Base-by-base conservation (phyloP, 2,113 vertebrate species). In the Heterocephalus glaber region DNA sequence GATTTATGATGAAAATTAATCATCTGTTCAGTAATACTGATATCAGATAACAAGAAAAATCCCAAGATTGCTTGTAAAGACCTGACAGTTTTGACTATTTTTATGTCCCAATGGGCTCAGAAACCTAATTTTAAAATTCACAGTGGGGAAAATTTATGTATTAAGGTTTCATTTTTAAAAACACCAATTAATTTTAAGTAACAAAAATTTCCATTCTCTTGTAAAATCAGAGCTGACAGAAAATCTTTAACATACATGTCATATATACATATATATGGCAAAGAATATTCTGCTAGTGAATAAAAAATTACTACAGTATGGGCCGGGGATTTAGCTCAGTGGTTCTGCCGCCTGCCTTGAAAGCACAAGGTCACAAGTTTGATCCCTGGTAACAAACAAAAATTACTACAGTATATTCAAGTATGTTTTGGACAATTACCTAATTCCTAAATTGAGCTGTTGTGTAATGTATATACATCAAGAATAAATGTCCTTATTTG, bases 121-220 rank as follows among this genome's bases (percentile, higher is more conserved):
- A 80, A 82, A 74, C 79, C 68, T 86, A 49, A 83, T 83, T 86
- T 93, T 56, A 20, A 95, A 89, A 86, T 58, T 17, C 38, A 89
- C 35, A 88, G 72, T n/a, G n/a, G 17, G 90, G 52, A 66, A 82
- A 61, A 7, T 61, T 76, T 47, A 82, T 93, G 81, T 30, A 41
- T 30, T 44, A 88, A 3, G 5, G 30, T 56, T 63, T 93, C 4
- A 30, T 66, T 90, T 94, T 89, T 41, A 30, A 97, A 70, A 95
- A 49, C 14, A 47, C 52, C 44, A 63, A 77, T 60, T 76, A 81
- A 84, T 87, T 95, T 81, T n/a, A 93, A 81, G 38, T 85, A 33
- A 76, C 44, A 94, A 68, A 79, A 19, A 95, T 65, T 90, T 95
- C n/a, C 38, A 92, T 72, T 87, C 33, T 92, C 11, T 38, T 88